phyloP scores from a whole-genome alignment of 2,888 invertebrate genomes.

The Acleris laterana region DNA sequence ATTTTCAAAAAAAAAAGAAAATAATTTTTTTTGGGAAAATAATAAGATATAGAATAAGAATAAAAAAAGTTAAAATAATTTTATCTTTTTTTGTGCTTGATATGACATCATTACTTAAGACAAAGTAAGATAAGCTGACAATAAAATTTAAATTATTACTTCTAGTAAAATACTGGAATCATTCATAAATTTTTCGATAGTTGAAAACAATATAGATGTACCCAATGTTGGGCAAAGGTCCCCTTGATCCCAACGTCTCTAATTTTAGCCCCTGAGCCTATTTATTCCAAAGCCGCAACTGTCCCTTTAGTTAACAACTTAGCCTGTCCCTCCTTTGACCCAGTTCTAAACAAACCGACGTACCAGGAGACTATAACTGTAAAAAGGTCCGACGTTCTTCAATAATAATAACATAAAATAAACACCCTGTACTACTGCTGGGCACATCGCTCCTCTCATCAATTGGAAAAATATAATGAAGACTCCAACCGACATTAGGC shows the following conservation, averaged over 20 bases:
- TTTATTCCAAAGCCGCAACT: constrained; percentile 17
- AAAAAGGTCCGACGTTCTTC: constrained; percentile 46
- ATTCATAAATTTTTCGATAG: not conserved
- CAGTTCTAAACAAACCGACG: constrained; percentile 23
- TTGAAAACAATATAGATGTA: too few relatives aligned
- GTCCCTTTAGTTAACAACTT: constrained; percentile 25
- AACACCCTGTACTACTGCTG: too few relatives aligned
- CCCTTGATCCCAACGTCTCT: not conserved
- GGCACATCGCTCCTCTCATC: too few relatives aligned
- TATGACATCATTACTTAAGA: not conserved
- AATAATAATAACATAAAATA: constrained; percentile 58
- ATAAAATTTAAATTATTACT: too few relatives aligned
- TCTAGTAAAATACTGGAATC: not conserved
- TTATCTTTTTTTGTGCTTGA: not conserved
- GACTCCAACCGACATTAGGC: too few relatives aligned
- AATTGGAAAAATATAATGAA: too few relatives aligned
- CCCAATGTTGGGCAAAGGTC: too few relatives aligned
- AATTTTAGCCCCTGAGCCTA: constrained; percentile 1
- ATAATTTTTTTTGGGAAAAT: too few relatives aligned
- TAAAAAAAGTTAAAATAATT: too few relatives aligned
- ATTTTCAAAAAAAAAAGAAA: too few relatives aligned
- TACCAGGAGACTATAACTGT: constrained; percentile 41
- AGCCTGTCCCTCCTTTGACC: constrained; percentile 18
- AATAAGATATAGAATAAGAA: too few relatives aligned
- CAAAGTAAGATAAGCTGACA: too few relatives aligned